A percentile compares a stretch with the other conserved stretches of the same genome.
phyloP scores from a whole-genome alignment of 2,113 vertebrate genomes.

The Hippocampus zosterae region DNA sequence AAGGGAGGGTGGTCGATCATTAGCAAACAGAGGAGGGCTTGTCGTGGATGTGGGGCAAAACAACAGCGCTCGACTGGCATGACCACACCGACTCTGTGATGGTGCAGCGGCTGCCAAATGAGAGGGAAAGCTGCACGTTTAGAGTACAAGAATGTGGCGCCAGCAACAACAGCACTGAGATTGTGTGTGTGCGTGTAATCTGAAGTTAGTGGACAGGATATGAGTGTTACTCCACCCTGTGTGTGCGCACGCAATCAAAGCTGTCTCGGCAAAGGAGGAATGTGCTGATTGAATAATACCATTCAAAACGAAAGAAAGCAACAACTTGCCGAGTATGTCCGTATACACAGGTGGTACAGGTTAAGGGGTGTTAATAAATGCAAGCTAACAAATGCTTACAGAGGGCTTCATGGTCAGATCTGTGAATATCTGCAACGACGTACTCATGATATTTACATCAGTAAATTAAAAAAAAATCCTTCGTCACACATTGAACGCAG shows the following conservation, averaged over 20 bases:
- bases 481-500: too few species aligned
- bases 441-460: too few species aligned
- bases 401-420: slow-evolving; percentile 32
- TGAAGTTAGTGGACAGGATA: slow-evolving; percentile 67
- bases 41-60: slow-evolving; percentile 53
- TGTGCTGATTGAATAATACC: slow-evolving; percentile 71
- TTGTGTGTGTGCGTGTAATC: slow-evolving; percentile 35
- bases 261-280: slow-evolving; percentile 64
- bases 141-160: slow-evolving; percentile 54
- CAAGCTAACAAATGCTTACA: slow-evolving; percentile 34
- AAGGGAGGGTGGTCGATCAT: slow-evolving; percentile 35
- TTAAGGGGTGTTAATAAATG: slow-evolving; percentile 44
- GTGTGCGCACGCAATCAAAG: slow-evolving; percentile 51
- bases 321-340: slow-evolving; percentile 62
- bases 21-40: slow-evolving; percentile 63
- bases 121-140: slow-evolving; percentile 50
- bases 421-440: slow-evolving; percentile 21
- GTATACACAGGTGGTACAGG: slow-evolving; percentile 60
- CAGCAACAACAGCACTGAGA: slow-evolving; percentile 49
- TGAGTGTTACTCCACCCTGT: slow-evolving; percentile 68
- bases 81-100: slow-evolving; percentile 36
- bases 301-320: slow-evolving; percentile 27
- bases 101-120: slow-evolving; percentile 52
- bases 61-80: slow-evolving; percentile 66
- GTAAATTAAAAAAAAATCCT: too few species aligned